Percentiles rank a stretch among this genome's conserved stretches.
Evolutionary conservation across 1,140 invertebrate species (phyloP).

Genomic region (Hirudo medicinalis): DNA sequence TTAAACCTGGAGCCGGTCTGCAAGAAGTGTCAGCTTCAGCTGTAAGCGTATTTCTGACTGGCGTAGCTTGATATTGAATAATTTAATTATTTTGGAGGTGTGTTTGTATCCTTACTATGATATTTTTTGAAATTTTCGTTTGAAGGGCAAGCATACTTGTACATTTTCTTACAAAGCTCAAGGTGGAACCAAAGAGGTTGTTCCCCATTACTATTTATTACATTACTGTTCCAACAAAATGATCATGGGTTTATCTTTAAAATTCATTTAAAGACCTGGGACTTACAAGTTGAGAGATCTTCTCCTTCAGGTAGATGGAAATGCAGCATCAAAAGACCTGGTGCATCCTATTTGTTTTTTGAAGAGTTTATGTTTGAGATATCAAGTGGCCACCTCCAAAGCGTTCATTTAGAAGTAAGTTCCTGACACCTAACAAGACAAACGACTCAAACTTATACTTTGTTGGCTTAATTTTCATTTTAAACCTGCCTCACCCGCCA

Average conservation of each 20-base stretch:
- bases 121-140: background rate
- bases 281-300: background rate
- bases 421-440: background rate
- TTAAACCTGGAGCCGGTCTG: conserved; percentile 8
- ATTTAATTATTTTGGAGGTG: background rate
- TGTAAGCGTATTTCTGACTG: background rate
- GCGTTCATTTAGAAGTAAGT: background rate
- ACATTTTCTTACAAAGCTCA: conserved; percentile 6
- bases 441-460: too few relatives aligned
- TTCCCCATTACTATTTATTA: background rate
- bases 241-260: too few relatives aligned
- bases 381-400: background rate
- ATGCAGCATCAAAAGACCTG: conserved; percentile 7
- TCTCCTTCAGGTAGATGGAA: background rate
- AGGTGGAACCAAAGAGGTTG: conserved; percentile 5
- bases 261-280: background rate
- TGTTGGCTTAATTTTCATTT: background rate
- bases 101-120: background rate
- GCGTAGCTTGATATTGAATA: background rate
- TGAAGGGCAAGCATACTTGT: background rate
- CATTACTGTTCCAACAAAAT: too few relatives aligned
- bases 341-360: conserved; percentile 1
- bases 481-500: background rate
- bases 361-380: background rate
- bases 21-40: background rate